Evolutionary conservation across 2,113 vertebrate species (phyloP).

Genomic region (Calyptomena viridis): DNA sequence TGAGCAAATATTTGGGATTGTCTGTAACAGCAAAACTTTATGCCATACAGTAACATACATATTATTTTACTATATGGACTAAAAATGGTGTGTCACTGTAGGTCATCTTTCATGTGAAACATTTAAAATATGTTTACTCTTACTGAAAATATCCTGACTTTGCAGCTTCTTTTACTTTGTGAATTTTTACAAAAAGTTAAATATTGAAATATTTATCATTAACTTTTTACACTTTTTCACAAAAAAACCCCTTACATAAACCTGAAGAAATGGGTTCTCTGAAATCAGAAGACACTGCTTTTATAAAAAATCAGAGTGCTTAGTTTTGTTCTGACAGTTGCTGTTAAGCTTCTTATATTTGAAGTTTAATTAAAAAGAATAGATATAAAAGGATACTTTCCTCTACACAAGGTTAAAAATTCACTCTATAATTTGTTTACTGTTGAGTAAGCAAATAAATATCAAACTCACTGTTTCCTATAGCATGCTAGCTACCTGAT

Average conservation of each 20-base stretch:
- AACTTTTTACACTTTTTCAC: neutral
- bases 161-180: neutral
- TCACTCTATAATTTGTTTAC: neutral
- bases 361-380: neutral
- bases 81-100: neutral
- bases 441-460: neutral
- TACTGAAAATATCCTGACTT: neutral
- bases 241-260: neutral
- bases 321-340: neutral
- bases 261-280: neutral
- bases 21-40: neutral
- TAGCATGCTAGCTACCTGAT: neutral
- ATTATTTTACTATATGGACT: neutral
- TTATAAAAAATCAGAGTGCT: neutral
- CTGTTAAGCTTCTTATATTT: neutral
- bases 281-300: neutral
- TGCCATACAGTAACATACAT: neutral
- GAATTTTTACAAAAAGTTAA: neutral
- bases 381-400: neutral
- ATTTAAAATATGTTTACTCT: neutral
- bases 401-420: neutral
- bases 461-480: neutral
- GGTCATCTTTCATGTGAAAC: neutral
- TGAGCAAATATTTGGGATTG: neutral
- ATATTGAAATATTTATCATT: neutral